Conservation (phyloP, 2,888 invertebrate species). For the Gymnocheta viridis region DNA sequence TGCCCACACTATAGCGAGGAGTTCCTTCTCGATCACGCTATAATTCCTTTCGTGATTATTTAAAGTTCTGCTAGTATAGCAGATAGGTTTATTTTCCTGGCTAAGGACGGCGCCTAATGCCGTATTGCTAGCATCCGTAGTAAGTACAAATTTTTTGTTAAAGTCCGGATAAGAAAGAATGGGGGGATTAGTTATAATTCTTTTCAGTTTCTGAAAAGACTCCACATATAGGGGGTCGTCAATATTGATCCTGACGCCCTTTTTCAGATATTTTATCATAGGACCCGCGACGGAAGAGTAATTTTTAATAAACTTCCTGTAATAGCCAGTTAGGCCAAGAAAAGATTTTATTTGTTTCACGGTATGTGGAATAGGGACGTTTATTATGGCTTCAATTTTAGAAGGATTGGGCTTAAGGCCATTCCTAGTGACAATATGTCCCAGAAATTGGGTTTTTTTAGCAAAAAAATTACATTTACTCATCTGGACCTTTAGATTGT, state of each 20-base stretch:
- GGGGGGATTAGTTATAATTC: background rate
- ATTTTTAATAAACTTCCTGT: background rate
- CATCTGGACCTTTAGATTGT: constrained; percentile 3
- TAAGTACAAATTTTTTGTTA: no score
- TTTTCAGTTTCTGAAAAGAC: background rate
- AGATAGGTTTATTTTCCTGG: no score
- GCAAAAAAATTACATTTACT: constrained; percentile 12
- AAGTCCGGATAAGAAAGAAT: background rate
- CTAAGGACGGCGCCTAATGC: no score
- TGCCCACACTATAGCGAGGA: no score
- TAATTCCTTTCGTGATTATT: no score
- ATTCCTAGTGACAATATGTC: constrained; percentile 7
- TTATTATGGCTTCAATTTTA: background rate
- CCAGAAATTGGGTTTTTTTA: background rate
- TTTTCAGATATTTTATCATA: background rate
- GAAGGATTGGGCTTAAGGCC: background rate
- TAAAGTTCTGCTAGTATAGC: no score
- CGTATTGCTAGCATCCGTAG: no score
- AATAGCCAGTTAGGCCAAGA: background rate
- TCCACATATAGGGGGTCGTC: background rate
- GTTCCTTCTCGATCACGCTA: no score
- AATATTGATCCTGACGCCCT: background rate
- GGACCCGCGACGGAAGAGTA: background rate
- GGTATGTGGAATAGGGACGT: background rate
- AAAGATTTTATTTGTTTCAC: background rate